Percentiles rank a stretch among this genome's conserved stretches.
phyloP scores from a whole-genome alignment of 2,113 vertebrate species.

The Dryoscopus gambensis region DNA sequence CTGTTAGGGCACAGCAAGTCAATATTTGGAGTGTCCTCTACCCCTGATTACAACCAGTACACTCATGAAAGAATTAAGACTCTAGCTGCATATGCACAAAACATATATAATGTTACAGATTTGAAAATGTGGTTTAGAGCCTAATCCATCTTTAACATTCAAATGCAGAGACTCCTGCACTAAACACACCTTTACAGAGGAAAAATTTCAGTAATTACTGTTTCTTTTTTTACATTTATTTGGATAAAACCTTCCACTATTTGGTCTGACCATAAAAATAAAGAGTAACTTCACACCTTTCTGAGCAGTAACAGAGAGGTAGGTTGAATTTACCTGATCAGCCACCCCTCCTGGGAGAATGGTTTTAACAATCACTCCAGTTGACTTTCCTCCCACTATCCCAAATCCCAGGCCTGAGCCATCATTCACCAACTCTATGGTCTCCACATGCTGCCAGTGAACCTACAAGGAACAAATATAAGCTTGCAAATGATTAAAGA shows the following conservation, averaged over 20 bases:
- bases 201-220: background rate
- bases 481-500: background rate
- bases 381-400: constrained; percentile 91
- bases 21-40: accelerated
- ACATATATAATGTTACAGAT: background rate
- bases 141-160: background rate
- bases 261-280: background rate
- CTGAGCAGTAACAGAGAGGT: background rate
- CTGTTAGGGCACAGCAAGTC: background rate
- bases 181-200: background rate
- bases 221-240: background rate
- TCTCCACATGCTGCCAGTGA: constrained; percentile 91
- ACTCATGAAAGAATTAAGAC: background rate
- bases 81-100: background rate
- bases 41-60: background rate
- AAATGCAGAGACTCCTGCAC: background rate
- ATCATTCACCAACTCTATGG: constrained; percentile 91
- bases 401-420: constrained; percentile 93
- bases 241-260: background rate
- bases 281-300: background rate
- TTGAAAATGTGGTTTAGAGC: background rate
- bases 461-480: constrained; percentile 68
- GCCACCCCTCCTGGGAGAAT: constrained; percentile 92
- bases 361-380: constrained; percentile 93
- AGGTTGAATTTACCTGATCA: constrained; percentile 80